Conservation (phyloP, 2,113 vertebrate species). For the Hippocampus barbouri region DNA sequence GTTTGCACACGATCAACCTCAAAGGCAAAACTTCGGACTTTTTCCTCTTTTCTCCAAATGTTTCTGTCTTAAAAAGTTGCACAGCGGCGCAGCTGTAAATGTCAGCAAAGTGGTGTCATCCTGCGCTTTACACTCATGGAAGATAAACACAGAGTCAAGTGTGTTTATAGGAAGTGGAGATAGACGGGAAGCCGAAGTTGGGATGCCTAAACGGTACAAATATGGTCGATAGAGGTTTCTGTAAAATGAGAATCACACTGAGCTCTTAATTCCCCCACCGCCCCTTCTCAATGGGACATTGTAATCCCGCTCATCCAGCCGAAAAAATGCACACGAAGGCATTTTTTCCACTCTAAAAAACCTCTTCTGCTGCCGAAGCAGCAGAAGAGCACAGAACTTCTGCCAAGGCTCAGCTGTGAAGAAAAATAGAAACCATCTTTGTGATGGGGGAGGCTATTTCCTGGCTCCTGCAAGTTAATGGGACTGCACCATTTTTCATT, state of each 20-base stretch:
- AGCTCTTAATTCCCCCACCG: neutral
- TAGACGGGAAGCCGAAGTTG: constrained; percentile 8
- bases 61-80: neutral
- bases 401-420: neutral
- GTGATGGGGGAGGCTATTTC: neutral
- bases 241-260: constrained; percentile 28
- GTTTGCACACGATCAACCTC: too few relatives aligned
- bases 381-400: neutral
- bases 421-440: neutral
- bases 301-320: neutral
- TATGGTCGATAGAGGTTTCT: constrained; percentile 28
- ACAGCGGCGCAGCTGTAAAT: neutral
- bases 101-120: neutral
- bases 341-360: neutral
- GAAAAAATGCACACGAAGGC: neutral
- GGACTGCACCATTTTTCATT: neutral
- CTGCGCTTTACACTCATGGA: neutral
- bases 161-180: constrained; percentile 11
- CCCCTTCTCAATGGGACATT: neutral
- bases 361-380: neutral
- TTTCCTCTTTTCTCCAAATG: neutral
- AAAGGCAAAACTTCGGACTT: neutral
- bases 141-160: neutral
- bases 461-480: neutral
- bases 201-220: constrained; percentile 32